Conservation (phyloP, 2,797 vertebrate species). For the Microctenopoma lineatum region DNA sequence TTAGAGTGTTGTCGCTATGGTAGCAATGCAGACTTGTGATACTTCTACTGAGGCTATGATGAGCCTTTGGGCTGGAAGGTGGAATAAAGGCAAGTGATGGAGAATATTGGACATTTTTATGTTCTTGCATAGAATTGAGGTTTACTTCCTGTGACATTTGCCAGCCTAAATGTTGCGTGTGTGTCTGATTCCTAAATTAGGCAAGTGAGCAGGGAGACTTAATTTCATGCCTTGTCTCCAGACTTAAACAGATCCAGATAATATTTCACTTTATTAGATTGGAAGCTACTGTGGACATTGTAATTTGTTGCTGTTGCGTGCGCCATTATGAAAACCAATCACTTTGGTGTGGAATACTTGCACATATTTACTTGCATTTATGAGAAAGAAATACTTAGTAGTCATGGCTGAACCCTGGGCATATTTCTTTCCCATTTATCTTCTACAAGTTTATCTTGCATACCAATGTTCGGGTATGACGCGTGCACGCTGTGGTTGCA, state of each 20-base stretch:
- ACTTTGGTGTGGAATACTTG: conserved; percentile 13
- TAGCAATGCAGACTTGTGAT: conserved; percentile 63
- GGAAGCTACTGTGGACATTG: conserved; percentile 14
- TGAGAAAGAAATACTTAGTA: background rate
- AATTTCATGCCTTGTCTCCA: conserved; percentile 61
- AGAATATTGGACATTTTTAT: conserved; percentile 9
- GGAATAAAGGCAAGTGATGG: conserved; percentile 18
- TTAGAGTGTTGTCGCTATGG: conserved; percentile 75
- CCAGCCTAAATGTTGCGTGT: background rate
- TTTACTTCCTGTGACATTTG: conserved; percentile 35
- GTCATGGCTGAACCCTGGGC: background rate
- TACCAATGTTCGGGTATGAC: background rate
- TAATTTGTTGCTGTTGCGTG: conserved; percentile 14
- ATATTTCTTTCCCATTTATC: background rate
- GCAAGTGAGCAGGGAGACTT: conserved; percentile 33
- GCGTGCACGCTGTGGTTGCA: background rate
- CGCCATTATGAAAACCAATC: conserved; percentile 10
- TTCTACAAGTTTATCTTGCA: no score
- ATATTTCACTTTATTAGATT: conserved; percentile 26
- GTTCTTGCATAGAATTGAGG: conserved; percentile 5
- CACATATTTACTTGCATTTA: conserved; percentile 7
- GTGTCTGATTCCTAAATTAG: conserved; percentile 45
- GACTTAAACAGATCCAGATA: conserved; percentile 38
- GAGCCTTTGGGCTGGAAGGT: conserved; percentile 37
- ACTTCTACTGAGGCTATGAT: conserved; percentile 36